Evolutionary conservation across 2,797 vertebrate genomes (phyloP).

Genomic region (Tokudaia muenninki): DNA sequence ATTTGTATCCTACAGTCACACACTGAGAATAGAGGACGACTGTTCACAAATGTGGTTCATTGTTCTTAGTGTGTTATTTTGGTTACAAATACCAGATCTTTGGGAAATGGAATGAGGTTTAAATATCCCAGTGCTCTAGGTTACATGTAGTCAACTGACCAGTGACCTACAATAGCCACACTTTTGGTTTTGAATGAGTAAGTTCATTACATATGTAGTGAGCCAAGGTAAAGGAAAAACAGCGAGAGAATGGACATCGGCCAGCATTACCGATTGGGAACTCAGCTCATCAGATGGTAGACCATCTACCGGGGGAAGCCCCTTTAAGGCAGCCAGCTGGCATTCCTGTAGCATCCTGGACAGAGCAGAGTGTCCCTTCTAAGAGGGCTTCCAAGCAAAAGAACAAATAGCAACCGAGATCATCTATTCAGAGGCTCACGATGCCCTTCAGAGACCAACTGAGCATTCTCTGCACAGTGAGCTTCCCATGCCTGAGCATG

Average conservation of each 20-base stretch:
- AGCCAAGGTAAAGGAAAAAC: too few species aligned
- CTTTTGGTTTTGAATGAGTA: background rate
- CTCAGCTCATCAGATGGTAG: background rate
- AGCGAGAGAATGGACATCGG: background rate
- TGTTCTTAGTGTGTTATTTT: slow-evolving; percentile 70
- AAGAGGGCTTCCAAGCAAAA: background rate
- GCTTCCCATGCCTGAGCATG: too few species aligned
- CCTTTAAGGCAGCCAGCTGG: background rate
- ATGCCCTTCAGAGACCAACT: background rate
- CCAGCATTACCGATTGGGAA: background rate
- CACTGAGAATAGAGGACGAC: background rate
- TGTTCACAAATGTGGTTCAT: slow-evolving; percentile 25
- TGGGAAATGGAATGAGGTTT: slow-evolving; percentile 37
- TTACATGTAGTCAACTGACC: slow-evolving; percentile 23
- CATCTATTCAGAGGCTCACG: background rate
- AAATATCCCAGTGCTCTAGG: slow-evolving; percentile 72
- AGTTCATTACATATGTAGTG: background rate
- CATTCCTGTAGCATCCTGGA: background rate
- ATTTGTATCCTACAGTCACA: slow-evolving; percentile 56
- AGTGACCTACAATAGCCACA: background rate
- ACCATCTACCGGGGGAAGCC: background rate
- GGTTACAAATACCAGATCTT: slow-evolving; percentile 60
- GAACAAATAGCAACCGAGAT: background rate
- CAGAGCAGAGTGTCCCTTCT: background rate
- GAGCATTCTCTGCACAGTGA: background rate